A percentile compares a stretch with the other conserved stretches of the same genome.
Conservation (phyloP, 2,888 invertebrate species). For the Chymomyza amoena region DNA sequence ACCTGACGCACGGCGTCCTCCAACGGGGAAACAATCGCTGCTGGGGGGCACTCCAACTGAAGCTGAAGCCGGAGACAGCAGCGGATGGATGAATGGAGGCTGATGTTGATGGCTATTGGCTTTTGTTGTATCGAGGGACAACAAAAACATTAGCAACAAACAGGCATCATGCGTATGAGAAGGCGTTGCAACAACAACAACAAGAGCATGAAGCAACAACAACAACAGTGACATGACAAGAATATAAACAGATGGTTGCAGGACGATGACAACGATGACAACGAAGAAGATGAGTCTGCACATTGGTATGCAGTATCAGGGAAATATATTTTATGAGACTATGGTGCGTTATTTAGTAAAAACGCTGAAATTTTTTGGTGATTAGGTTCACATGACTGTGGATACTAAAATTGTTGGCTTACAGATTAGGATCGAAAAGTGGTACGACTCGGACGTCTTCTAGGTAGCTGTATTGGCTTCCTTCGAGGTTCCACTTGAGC, state of each 20-base stretch:
- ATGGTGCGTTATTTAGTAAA: no score
- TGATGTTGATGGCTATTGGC: conserved; percentile 65
- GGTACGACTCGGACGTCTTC: no score
- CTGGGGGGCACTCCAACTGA: neutral
- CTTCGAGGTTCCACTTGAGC: no score
- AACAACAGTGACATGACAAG: conserved; percentile 54
- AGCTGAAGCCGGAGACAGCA: neutral
- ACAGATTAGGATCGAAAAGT: no score
- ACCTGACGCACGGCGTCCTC: conserved; percentile 70
- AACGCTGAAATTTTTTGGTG: no score
- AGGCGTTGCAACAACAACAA: conserved; percentile 36
- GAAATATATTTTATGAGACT: no score
- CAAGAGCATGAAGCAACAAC: neutral
- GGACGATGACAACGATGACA: neutral
- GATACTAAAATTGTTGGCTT: no score
- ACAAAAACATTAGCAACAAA: conserved; percentile 15
- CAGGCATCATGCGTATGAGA: conserved; percentile 4
- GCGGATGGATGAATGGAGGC: conserved; percentile 17
- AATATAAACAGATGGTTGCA: conserved; percentile 53
- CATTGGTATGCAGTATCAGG: neutral
- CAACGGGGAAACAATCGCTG: conserved; percentile 34
- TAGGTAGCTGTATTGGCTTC: no score
- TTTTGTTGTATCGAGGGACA: conserved; percentile 59
- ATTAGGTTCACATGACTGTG: no score
- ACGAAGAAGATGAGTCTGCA: conserved; percentile 14